Evolutionary conservation across 1,140 invertebrate genomes (phyloP).

Genomic region (Orius insidiosus): DNA sequence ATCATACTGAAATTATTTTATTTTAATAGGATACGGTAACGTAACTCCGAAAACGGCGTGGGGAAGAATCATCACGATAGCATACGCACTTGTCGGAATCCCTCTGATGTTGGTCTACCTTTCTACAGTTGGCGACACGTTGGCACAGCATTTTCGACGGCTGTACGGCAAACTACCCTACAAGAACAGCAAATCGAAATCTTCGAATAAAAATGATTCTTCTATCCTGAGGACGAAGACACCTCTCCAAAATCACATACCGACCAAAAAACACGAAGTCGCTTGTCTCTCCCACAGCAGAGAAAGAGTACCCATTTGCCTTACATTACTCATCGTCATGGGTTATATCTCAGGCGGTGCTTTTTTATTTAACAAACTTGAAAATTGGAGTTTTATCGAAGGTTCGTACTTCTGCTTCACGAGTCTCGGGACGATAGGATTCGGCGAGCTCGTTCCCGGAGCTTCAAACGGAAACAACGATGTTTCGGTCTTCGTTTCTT

Average conservation of each 20-base stretch:
- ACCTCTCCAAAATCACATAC: conserved; percentile 18
- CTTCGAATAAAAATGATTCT: conserved; percentile 6
- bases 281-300: conserved; percentile 10
- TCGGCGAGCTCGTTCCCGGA: conserved; percentile 62
- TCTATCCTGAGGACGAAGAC: conserved; percentile 11
- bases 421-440: conserved; percentile 74
- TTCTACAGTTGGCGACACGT: conserved; percentile 64
- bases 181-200: conserved; percentile 13
- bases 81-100: conserved; percentile 77
- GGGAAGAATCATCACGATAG: conserved; percentile 66
- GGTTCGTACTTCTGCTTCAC: conserved; percentile 91
- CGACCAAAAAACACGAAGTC: conserved; percentile 13
- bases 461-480: conserved; percentile 32
- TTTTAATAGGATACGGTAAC: conserved; percentile 68
- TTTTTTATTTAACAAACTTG: conserved; percentile 71
- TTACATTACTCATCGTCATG: conserved; percentile 76
- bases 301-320: conserved; percentile 57
- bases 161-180: conserved; percentile 21
- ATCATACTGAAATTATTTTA: not conserved
- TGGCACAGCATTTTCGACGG: conserved; percentile 30
- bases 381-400: conserved; percentile 81
- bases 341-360: conserved; percentile 83
- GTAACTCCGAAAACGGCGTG: conserved; percentile 76
- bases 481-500: conserved; percentile 57
- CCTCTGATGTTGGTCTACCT: conserved; percentile 78